Conservation (phyloP, 2,888 invertebrate genomes). For the Euphydryas editha region DNA sequence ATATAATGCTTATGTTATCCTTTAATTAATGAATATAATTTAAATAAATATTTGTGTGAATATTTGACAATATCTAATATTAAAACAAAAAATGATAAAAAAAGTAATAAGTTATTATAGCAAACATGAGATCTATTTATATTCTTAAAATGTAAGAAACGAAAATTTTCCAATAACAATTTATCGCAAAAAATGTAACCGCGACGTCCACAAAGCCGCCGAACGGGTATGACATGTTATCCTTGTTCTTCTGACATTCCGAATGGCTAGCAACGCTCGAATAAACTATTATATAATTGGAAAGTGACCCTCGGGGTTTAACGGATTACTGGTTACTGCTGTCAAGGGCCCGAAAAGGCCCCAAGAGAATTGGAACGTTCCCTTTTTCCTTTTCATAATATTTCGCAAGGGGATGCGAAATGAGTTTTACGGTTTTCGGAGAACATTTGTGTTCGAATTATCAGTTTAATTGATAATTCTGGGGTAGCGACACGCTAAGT, state of each 20-base stretch:
- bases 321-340: slow-evolving; percentile 74
- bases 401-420: slow-evolving; percentile 63
- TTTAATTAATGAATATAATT: no score
- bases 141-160: neutral
- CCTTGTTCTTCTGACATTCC: slow-evolving; percentile 51
- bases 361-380: slow-evolving; percentile 37
- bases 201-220: slow-evolving; percentile 5
- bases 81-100: neutral
- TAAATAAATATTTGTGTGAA: no score
- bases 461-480: slow-evolving; percentile 45
- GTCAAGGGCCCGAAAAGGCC: slow-evolving; percentile 63
- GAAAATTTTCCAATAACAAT: slow-evolving; percentile 6
- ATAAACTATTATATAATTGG: slow-evolving; percentile 65
- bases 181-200: neutral
- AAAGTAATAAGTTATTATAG: neutral
- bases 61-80: no score
- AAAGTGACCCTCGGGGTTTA: slow-evolving; percentile 70
- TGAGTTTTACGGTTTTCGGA: slow-evolving; percentile 63
- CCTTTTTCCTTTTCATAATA: slow-evolving; percentile 56
- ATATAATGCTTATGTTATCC: no score
- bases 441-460: slow-evolving; percentile 53
- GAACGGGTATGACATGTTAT: slow-evolving; percentile 31
- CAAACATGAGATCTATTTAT: neutral
- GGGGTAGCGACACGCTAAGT: slow-evolving; percentile 34
- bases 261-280: slow-evolving; percentile 56